A percentile compares a stretch with the other conserved stretches of the same genome.
These are phyloP conservation scores for Ellobius talpinus DNA, from an alignment of 2,113 vertebrate species.

Conservation along the genomic window DNA sequence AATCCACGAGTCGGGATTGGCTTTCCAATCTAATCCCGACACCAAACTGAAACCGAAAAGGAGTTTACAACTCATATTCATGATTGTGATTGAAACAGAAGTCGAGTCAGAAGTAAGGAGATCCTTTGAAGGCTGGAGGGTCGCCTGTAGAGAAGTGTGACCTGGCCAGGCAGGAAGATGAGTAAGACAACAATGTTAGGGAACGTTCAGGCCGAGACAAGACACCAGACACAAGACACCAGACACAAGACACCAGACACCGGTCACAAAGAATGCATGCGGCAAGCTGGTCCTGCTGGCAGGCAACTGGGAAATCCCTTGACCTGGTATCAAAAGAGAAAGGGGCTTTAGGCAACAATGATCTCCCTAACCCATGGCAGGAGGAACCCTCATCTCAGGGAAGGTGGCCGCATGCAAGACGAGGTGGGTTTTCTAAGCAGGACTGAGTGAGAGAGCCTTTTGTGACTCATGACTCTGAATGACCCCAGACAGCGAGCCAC, in stretches of 20 bases:
- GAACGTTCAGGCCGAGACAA: neutral
- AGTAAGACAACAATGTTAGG: accelerated
- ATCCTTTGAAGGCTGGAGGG: neutral
- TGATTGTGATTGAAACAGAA: neutral
- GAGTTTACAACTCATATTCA: neutral
- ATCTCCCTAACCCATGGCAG: neutral
- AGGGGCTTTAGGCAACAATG: neutral
- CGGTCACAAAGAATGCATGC: no score
- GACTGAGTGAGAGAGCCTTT: neutral
- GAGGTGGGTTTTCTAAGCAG: neutral
- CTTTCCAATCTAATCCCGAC: neutral
- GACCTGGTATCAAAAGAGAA: neutral
- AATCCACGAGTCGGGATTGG: neutral
- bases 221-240: neutral
- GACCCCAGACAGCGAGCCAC: neutral
- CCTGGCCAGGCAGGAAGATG: neutral
- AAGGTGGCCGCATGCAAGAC: neutral
- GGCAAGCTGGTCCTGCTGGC: neutral
- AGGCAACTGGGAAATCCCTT: neutral
- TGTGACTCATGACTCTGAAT: neutral
- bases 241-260: neutral
- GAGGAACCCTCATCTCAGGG: neutral
- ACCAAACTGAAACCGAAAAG: neutral
- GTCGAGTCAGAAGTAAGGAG: neutral
- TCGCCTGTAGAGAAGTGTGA: neutral